Evolutionary conservation across 1,140 invertebrate genomes (phyloP), one percentile per base, ranked within the genome.

Genomic region (Uloborus diversus): DNA sequence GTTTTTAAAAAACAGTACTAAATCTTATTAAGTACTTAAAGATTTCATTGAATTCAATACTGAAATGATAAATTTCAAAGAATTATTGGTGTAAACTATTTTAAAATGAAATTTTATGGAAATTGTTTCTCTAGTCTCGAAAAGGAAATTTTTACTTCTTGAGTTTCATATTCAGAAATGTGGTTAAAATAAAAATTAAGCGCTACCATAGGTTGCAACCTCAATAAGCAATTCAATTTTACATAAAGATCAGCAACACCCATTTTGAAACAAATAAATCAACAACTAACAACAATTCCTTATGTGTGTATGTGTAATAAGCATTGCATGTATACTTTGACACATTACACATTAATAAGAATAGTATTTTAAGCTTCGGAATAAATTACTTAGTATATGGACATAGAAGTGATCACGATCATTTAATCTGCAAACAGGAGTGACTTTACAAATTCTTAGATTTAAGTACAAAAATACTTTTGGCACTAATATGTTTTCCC

Each of bases 191-290:
- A 59, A 64, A 30, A 37, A 75, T 30, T 64, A 75, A n/a, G 35
- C 42, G 71, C 71, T 75, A 75, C 71, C 59, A 75, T 51, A 75
- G 59, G 59, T 64, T 30, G 42, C 59, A 75, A 73, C 69, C 25
- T 42, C 59, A 64, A 64, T 62, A 64, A 62, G 42, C 47, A 51
- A 51, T 64, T 47, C 42, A 7, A 30, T 75, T 51, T 64, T 30
- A 75, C 56, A 64, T 64, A 75, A 56, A 49, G 25, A 62, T 75
- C 71, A 71, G 68, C 42, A 32, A 57, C 13, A 20, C 28, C 7
- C 2, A 20, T 62, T 13, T 62, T 20, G 53, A 73, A 73, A 64
- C 35, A 61, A 61, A 61, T 25, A 23, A 28, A 20, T 75, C n/a
- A 62, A 51, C 57, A 75, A 49, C 28, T 28, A 64, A 37, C 71